Conservation (phyloP, 1,140 invertebrate species). For the Drosophila tsacasi region DNA sequence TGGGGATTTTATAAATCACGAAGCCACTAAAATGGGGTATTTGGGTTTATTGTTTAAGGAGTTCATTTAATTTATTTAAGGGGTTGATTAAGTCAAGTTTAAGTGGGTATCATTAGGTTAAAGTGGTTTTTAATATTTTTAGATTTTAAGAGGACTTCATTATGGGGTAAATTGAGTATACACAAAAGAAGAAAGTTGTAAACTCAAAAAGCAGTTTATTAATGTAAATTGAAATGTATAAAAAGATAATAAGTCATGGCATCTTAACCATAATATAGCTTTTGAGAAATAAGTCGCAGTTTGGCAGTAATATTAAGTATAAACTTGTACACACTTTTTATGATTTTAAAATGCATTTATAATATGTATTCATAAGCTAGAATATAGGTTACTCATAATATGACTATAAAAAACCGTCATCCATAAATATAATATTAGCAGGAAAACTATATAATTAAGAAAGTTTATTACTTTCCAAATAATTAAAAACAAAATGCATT, state of each 20-base stretch:
- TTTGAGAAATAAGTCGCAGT: too few species aligned
- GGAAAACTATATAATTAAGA: too few species aligned
- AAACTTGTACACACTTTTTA: too few species aligned
- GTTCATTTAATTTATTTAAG: background rate
- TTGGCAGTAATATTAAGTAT: too few species aligned
- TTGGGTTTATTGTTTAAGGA: background rate
- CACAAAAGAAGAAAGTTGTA: too few species aligned
- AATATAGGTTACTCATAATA: too few species aligned
- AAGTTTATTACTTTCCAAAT: too few species aligned
- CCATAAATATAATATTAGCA: too few species aligned
- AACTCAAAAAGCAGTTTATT: background rate
- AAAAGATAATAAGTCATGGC: background rate
- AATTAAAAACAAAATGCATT: background rate
- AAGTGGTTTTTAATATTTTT: background rate
- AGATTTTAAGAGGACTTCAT: background rate
- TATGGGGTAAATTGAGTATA: background rate
- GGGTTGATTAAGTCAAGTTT: background rate
- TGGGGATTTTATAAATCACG: conserved; percentile 1
- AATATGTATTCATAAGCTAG: too few species aligned
- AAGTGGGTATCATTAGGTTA: background rate
- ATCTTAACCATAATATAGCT: too few species aligned
- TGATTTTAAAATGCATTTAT: too few species aligned
- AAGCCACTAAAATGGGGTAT: conserved; percentile 8
- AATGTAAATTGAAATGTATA: background rate
- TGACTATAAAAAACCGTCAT: too few species aligned